A percentile compares a stretch with the other conserved stretches of the same genome.
Evolutionary conservation across 2,888 invertebrate genomes (phyloP).

Genomic region (Phengaris arion): DNA sequence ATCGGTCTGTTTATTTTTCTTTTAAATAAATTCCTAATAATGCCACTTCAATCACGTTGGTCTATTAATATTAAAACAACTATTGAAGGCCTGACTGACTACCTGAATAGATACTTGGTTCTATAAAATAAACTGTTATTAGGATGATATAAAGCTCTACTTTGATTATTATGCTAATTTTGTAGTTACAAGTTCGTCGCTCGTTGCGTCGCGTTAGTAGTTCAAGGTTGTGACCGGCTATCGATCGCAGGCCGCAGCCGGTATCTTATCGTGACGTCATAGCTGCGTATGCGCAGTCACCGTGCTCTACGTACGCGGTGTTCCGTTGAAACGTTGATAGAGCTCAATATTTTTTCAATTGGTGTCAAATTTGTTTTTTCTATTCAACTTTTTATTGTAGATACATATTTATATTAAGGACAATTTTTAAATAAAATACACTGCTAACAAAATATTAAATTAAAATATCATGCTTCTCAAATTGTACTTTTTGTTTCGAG

Average conservation of each 20-base stretch:
- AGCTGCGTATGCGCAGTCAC: slow-evolving; percentile 9
- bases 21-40: not conserved
- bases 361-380: too few species aligned
- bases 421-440: too few species aligned
- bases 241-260: not conserved
- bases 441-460: too few species aligned
- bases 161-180: not conserved
- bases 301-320: not conserved
- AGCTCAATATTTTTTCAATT: not conserved
- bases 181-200: not conserved
- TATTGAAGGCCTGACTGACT: not conserved
- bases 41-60: too few species aligned
- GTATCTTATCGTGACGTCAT: slow-evolving; percentile 1
- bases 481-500: too few species aligned
- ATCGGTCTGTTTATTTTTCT: not conserved
- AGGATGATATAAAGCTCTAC: too few species aligned
- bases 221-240: slow-evolving; percentile 2
- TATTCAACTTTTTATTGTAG: too few species aligned
- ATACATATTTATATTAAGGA: too few species aligned
- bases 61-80: not conserved
- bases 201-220: not conserved
- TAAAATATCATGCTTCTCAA: too few species aligned
- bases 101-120: not conserved
- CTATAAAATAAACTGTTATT: not conserved
- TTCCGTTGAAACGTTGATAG: not conserved